Conservation (phyloP, 2,797 vertebrate species). For the Synaphobranchus kaupii region DNA sequence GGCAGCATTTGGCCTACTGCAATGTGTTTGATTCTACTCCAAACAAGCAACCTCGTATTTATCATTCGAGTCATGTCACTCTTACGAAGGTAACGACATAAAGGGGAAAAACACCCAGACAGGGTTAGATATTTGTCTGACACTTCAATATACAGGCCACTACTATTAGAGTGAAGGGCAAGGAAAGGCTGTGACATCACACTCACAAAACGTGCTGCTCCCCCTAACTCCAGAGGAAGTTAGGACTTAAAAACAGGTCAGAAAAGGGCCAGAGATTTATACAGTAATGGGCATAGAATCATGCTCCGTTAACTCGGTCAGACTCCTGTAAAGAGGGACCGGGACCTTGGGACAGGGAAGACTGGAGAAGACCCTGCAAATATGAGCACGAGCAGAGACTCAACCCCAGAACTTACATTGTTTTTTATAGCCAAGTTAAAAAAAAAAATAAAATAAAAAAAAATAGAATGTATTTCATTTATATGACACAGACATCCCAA, state of each 20-base stretch:
- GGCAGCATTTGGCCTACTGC: neutral
- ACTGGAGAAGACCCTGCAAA: neutral
- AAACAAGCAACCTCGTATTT: neutral
- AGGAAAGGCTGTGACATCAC: neutral
- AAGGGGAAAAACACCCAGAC: neutral
- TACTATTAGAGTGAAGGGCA: neutral
- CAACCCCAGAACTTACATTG: neutral
- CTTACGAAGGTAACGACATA: neutral
- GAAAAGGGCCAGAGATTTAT: neutral
- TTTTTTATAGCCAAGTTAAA: neutral
- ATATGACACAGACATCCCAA: neutral
- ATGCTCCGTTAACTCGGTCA: conserved; percentile 11
- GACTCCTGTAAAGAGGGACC: neutral
- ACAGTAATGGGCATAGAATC: conserved; percentile 21
- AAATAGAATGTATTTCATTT: neutral
- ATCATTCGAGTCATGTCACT: neutral
- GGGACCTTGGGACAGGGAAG: conserved; percentile 12
- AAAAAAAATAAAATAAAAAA: neutral
- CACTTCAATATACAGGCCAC: conserved; percentile 10
- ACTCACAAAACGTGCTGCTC: neutral
- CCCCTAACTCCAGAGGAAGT: neutral
- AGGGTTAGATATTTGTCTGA: conserved; percentile 16
- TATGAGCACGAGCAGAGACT: neutral
- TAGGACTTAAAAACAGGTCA: neutral
- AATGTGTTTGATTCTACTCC: neutral